Evolutionary conservation across 2,113 vertebrate species (phyloP).

Genomic region (Hepsetus odoe): DNA sequence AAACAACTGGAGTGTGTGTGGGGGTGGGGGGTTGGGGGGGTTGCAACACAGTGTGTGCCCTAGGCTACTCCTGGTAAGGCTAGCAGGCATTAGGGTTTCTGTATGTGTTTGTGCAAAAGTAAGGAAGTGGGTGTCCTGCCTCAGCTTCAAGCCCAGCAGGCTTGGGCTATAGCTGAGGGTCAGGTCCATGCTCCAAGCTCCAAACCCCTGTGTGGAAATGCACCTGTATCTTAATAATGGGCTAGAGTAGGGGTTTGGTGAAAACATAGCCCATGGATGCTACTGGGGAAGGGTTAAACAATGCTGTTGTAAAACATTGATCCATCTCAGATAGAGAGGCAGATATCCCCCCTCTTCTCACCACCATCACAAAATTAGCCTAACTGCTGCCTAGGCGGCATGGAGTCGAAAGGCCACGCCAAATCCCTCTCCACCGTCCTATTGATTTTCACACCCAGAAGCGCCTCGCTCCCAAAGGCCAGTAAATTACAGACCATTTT

Average conservation of each 20-base stretch:
- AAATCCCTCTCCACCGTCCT: slow-evolving; percentile 64
- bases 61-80: slow-evolving; percentile 70
- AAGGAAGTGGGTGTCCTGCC: slow-evolving; percentile 49
- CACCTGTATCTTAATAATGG: background rate
- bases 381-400: slow-evolving; percentile 68
- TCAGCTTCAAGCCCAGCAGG: slow-evolving; percentile 13
- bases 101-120: slow-evolving; percentile 63
- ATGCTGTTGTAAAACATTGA: slow-evolving; percentile 76
- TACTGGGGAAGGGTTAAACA: slow-evolving; percentile 70
- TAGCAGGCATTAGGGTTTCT: slow-evolving; percentile 71
- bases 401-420: slow-evolving; percentile 62
- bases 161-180: slow-evolving; percentile 49
- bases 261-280: slow-evolving; percentile 46
- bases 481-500: slow-evolving; percentile 92
- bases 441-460: slow-evolving; percentile 77
- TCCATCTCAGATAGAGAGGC: slow-evolving; percentile 70
- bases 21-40: too few species aligned
- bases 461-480: slow-evolving; percentile 81
- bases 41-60: slow-evolving; percentile 66
- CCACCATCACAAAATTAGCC: slow-evolving; percentile 77
- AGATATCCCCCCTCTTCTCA: slow-evolving; percentile 69
- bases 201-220: slow-evolving; percentile 33
- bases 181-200: slow-evolving; percentile 50
- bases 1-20: slow-evolving; percentile 66
- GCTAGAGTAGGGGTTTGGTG: background rate